These are phyloP conservation scores for Neosilurus mollespiculum DNA, from an alignment of 2,797 vertebrate species.

Conservation along the genomic window DNA sequence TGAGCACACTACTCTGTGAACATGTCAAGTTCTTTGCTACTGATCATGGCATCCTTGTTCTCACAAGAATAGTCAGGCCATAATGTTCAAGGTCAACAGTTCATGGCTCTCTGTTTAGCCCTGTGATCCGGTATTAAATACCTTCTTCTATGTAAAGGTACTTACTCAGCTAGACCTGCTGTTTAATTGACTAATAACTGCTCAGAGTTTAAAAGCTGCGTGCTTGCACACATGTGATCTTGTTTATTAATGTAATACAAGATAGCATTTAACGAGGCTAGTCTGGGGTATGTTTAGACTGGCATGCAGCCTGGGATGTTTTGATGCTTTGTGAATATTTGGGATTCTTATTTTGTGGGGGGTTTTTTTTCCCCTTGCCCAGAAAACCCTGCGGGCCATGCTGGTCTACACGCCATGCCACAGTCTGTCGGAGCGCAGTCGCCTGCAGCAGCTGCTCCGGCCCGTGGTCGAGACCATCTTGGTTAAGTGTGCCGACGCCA, in stretches of 20 bases:
- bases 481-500: constrained; percentile 87
- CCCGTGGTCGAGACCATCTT: constrained; percentile 88
- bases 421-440: constrained; percentile 75
- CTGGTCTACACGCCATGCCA: constrained; percentile 88
- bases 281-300: not conserved
- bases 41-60: constrained; percentile 18
- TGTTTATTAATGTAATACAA: not conserved
- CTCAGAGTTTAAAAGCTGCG: not conserved
- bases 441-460: constrained; percentile 83
- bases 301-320: not conserved
- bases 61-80: constrained; percentile 29
- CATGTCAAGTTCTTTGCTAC: constrained; percentile 30
- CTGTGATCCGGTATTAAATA: not conserved
- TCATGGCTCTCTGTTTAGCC: constrained; percentile 18
- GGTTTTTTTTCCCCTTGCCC: constrained; percentile 6
- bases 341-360: not conserved
- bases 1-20: constrained; percentile 17
- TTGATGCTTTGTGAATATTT: constrained; percentile 1
- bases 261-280: not conserved
- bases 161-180: not conserved
- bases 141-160: constrained; percentile 1
- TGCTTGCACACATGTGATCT: not conserved
- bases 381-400: constrained; percentile 92
- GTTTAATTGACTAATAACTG: not conserved
- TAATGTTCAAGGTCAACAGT: constrained; percentile 39